Conservation (phyloP, 2,797 vertebrate genomes). For the Trachops cirrhosus region DNA sequence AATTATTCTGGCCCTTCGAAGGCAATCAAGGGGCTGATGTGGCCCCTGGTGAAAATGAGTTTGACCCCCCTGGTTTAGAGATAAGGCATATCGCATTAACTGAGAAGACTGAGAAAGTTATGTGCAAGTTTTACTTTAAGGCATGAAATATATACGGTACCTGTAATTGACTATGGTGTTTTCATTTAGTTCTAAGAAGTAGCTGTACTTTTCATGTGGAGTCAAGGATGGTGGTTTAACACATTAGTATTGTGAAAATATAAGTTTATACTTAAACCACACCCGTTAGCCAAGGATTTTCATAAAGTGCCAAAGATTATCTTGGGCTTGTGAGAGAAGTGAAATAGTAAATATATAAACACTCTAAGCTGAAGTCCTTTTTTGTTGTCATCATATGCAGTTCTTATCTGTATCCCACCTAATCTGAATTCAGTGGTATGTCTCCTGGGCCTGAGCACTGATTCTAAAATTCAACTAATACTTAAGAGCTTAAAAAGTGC, state of each 20-base stretch:
- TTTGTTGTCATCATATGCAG: neutral
- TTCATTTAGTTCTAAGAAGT: conserved; percentile 2
- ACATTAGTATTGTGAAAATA: neutral
- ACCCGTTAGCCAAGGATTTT: neutral
- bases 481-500: neutral
- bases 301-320: neutral
- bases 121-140: conserved; percentile 36
- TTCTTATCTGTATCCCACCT: neutral
- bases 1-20: no score
- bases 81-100: neutral
- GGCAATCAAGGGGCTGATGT: no score
- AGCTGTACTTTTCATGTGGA: neutral
- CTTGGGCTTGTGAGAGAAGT: conserved; percentile 8
- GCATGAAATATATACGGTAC: neutral
- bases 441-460: conserved; percentile 32
- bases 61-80: neutral
- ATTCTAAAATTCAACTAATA: conserved; percentile 46
- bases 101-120: neutral
- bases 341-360: neutral
- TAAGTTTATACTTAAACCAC: neutral
- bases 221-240: neutral
- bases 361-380: neutral
- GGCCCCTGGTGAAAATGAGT: no score
- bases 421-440: conserved; percentile 70
- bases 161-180: neutral